phyloP scores from a whole-genome alignment of 1,140 invertebrate genomes.

The Tetramorium parvispinum region DNA sequence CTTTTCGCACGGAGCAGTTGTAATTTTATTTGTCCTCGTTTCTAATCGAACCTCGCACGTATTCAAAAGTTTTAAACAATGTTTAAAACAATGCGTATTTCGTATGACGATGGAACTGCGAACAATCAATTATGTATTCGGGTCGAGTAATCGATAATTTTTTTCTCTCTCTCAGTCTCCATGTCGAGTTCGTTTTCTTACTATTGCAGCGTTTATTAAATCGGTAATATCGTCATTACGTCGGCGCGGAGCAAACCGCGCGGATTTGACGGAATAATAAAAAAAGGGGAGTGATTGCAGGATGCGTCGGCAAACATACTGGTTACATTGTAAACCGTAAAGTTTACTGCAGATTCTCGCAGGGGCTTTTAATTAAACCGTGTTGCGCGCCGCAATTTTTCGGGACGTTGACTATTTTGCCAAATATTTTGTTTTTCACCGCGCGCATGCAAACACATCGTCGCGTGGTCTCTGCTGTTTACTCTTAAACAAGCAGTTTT shows the following conservation, averaged over 20 bases:
- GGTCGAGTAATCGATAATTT: not conserved
- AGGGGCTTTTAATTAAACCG: constrained; percentile 47
- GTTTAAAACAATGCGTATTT: not conserved
- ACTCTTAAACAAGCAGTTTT: constrained; percentile 44
- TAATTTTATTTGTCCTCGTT: constrained; percentile 1
- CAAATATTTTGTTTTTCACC: constrained; percentile 43
- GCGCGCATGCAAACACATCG: not conserved
- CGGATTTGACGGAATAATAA: not conserved
- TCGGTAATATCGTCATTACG: not conserved
- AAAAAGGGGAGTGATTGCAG: not conserved
- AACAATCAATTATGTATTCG: not conserved
- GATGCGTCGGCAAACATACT: constrained; percentile 15
- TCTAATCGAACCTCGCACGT: not conserved
- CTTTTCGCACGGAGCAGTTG: not conserved
- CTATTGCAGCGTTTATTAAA: constrained; percentile 6
- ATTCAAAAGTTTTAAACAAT: constrained; percentile 13
- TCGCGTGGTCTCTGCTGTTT: constrained; percentile 23
- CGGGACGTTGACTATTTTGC: constrained; percentile 17
- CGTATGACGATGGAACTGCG: not conserved
- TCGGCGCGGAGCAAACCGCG: not conserved
- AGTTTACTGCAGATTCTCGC: constrained; percentile 25
- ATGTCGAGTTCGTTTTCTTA: not conserved
- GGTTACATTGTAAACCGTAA: constrained; percentile 14
- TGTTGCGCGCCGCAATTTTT: constrained; percentile 36
- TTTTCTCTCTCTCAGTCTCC: not conserved